A percentile compares a stretch with the other conserved stretches of the same genome.
Conservation (phyloP, 2,888 invertebrate species). For the Thera britannica region DNA sequence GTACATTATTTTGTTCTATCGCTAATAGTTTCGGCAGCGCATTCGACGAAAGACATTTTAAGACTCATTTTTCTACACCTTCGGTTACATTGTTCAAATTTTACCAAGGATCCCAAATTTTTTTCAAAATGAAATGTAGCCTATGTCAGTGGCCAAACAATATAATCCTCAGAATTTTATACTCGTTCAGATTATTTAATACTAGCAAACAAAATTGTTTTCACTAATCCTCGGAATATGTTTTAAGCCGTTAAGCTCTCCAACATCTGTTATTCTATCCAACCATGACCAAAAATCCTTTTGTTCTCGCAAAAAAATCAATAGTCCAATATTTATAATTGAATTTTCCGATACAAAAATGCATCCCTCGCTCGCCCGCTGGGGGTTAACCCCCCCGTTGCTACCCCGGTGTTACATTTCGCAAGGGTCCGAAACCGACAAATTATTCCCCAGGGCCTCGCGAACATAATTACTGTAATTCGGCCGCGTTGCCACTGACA, state of each 20-base stretch:
- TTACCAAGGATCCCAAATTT: too few relatives aligned
- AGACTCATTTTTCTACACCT: too few relatives aligned
- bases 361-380: conserved; percentile 43
- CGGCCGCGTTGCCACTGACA: conserved; percentile 65
- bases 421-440: conserved; percentile 62
- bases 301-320: conserved; percentile 27
- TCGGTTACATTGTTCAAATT: too few relatives aligned
- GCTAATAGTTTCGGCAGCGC: too few relatives aligned
- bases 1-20: too few relatives aligned
- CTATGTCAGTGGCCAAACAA: background rate
- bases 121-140: too few relatives aligned
- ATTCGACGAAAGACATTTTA: too few relatives aligned
- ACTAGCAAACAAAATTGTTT: conserved; percentile 20
- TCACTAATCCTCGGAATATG: conserved; percentile 18
- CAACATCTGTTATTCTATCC: conserved; percentile 21
- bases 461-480: conserved; percentile 76
- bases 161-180: background rate
- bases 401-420: conserved; percentile 60
- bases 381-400: conserved; percentile 25
- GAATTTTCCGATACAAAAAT: conserved; percentile 49
- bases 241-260: conserved; percentile 22
- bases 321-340: conserved; percentile 35
- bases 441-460: conserved; percentile 68
- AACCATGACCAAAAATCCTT: conserved; percentile 15
- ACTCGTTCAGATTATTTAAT: background rate